A percentile compares a stretch with the other conserved stretches of the same genome.
phyloP scores from a whole-genome alignment of 2,797 vertebrate species.

The Poeciliopsis turneri region DNA sequence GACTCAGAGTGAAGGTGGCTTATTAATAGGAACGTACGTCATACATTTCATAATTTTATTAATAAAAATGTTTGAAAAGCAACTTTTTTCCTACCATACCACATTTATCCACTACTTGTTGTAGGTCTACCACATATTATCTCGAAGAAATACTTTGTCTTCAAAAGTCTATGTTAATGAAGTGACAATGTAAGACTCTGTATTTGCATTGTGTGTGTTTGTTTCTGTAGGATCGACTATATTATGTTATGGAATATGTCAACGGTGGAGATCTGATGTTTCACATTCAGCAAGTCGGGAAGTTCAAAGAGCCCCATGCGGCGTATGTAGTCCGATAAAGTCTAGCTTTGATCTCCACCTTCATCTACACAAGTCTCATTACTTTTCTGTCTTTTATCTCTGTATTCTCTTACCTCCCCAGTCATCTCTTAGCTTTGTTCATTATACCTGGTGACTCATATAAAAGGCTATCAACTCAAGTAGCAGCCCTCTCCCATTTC shows the following conservation, averaged over 20 bases:
- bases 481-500: conserved; percentile 12
- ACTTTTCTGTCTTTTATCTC: conserved; percentile 31
- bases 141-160: neutral
- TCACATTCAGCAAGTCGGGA: conserved; percentile 93
- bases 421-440: conserved; percentile 53
- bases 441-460: conserved; percentile 45
- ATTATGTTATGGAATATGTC: conserved; percentile 95
- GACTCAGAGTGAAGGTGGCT: neutral
- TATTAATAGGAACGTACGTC: neutral
- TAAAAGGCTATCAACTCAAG: conserved; percentile 51
- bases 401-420: conserved; percentile 31
- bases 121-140: neutral
- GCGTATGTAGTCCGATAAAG: conserved; percentile 81
- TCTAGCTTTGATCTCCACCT: conserved; percentile 39
- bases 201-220: conserved; percentile 10
- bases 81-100: neutral
- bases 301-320: conserved; percentile 94
- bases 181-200: neutral
- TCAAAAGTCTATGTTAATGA: neutral
- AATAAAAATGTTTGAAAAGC: neutral
- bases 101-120: neutral
- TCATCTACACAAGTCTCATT: conserved; percentile 56
- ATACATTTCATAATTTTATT: neutral
- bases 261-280: conserved; percentile 95
- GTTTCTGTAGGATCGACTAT: conserved; percentile 78